These are phyloP conservation scores for Brienomyrus longianalis DNA, from an alignment of 2,113 vertebrate genomes.

Conservation along the genomic window DNA sequence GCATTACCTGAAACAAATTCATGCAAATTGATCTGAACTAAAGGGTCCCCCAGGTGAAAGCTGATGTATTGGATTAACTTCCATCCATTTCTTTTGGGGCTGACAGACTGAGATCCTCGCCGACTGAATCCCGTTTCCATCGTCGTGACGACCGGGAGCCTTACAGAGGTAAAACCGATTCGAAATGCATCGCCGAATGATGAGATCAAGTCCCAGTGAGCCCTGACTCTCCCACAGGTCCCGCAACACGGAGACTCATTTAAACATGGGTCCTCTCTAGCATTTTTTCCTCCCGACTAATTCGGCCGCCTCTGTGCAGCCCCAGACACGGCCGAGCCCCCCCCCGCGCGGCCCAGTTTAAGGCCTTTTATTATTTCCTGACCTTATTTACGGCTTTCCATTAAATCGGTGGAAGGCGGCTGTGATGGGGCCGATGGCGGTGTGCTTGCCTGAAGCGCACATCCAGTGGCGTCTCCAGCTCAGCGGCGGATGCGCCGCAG, in stretches of 20 bases:
- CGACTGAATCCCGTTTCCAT: conserved; percentile 5
- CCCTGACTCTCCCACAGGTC: neutral
- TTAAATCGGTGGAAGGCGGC: neutral
- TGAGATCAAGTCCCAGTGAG: conserved; percentile 1
- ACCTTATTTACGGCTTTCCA: neutral
- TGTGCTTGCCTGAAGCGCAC: neutral
- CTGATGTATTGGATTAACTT: neutral
- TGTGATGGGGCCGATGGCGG: neutral
- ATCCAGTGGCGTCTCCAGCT: neutral
- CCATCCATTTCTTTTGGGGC: neutral
- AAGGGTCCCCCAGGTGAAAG: neutral
- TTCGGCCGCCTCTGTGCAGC: neutral
- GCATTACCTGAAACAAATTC: neutral
- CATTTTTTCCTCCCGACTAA: neutral
- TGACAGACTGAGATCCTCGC: conserved; percentile 9
- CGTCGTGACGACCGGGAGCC: neutral
- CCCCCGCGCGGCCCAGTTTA: neutral
- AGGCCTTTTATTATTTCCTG: neutral
- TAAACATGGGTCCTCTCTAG: neutral
- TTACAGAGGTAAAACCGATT: neutral
- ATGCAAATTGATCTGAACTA: neutral
- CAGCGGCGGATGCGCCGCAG: neutral
- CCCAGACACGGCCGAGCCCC: neutral
- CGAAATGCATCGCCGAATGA: neutral
- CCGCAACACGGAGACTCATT: neutral